phyloP scores from a whole-genome alignment of 2,113 vertebrate species.

The Eleginops maclovinus region DNA sequence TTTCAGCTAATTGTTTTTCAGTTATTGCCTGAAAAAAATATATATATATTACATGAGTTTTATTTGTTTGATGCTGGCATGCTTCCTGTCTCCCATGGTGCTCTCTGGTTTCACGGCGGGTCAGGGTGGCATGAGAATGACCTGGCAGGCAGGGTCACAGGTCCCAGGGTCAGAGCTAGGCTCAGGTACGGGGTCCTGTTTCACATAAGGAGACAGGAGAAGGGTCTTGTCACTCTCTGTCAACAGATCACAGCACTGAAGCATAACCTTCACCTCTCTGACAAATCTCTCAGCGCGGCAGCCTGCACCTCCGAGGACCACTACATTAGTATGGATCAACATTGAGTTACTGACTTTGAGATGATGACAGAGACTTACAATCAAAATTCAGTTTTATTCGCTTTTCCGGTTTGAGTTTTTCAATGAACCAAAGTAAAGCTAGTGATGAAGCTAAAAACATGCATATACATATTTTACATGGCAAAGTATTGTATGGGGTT shows the following conservation, averaged over 20 bases:
- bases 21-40: too few relatives aligned
- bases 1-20: too few relatives aligned
- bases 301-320: conserved; percentile 26
- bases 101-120: conserved; percentile 84
- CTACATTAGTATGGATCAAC: conserved; percentile 50
- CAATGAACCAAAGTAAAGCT: too few relatives aligned
- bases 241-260: conserved; percentile 77
- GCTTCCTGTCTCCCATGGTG: conserved; percentile 59
- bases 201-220: conserved; percentile 80
- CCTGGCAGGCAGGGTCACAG: conserved; percentile 85
- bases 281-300: conserved; percentile 69
- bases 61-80: conserved; percentile 49
- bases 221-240: conserved; percentile 85
- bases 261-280: conserved; percentile 66
- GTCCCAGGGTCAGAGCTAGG: conserved; percentile 77
- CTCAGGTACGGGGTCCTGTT: conserved; percentile 83
- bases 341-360: conserved; percentile 61
- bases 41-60: conserved; percentile 16
- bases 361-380: conserved; percentile 23
- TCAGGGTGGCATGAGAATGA: conserved; percentile 86
- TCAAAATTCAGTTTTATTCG: neutral
- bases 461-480: too few relatives aligned
- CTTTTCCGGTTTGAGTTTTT: neutral
- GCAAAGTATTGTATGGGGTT: too few relatives aligned
- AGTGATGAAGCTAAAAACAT: too few relatives aligned